A percentile compares a stretch with the other conserved stretches of the same genome.
These are phyloP conservation scores for Lutjanus campechanus DNA, from an alignment of 2,797 vertebrate genomes.

Conservation along the genomic window DNA sequence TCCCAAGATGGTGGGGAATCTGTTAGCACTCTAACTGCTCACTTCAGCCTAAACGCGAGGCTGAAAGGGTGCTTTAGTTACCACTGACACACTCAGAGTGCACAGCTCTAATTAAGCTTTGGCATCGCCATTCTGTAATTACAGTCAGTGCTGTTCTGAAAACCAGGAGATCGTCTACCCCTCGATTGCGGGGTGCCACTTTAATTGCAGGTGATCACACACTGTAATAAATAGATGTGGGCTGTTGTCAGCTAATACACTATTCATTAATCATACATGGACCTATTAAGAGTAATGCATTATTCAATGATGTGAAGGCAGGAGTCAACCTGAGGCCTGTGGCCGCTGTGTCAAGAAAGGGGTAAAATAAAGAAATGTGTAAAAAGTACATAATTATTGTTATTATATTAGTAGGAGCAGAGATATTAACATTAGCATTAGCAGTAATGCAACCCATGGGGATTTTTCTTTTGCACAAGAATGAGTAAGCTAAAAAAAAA, in stretches of 20 bases:
- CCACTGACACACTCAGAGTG: slow-evolving; percentile 26
- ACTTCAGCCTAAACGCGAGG: slow-evolving; percentile 36
- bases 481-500: slow-evolving; percentile 10
- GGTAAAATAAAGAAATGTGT: not conserved
- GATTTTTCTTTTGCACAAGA: not conserved
- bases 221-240: slow-evolving; percentile 45
- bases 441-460: not conserved
- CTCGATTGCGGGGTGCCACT: slow-evolving; percentile 12
- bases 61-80: slow-evolving; percentile 36
- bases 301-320: slow-evolving; percentile 43
- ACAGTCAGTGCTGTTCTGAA: slow-evolving; percentile 32
- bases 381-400: not conserved
- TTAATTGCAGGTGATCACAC: slow-evolving; percentile 62
- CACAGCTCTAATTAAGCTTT: slow-evolving; percentile 59
- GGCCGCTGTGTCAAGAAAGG: slow-evolving; percentile 1
- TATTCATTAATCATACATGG: slow-evolving; percentile 47
- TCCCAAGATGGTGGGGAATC: slow-evolving; percentile 16
- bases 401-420: not conserved
- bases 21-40: slow-evolving; percentile 12
- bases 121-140: slow-evolving; percentile 49
- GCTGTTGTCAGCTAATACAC: slow-evolving; percentile 46
- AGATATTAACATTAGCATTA: slow-evolving; percentile 4
- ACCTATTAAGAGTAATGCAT: slow-evolving; percentile 40
- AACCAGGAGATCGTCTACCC: slow-evolving; percentile 14
- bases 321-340: not conserved